Percentiles rank a stretch among this genome's conserved stretches.
Evolutionary conservation across 2,888 invertebrate species (phyloP).

Genomic region (Eupithecia vulgata): DNA sequence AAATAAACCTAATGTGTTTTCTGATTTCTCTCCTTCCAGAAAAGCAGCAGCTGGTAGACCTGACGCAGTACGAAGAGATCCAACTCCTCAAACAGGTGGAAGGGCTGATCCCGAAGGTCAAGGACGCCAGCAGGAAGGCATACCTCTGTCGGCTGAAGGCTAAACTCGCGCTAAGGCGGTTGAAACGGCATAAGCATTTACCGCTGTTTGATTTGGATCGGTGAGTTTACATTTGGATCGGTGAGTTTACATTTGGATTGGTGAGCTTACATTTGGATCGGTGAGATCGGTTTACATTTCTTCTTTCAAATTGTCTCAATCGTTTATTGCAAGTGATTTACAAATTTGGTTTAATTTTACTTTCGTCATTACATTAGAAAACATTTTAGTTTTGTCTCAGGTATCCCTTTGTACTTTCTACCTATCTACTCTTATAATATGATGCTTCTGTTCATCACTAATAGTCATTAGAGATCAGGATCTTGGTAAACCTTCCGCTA

Average conservation of each 20-base stretch:
- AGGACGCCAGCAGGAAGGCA: conserved; percentile 61
- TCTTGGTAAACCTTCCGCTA: too few species aligned
- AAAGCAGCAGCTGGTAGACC: conserved; percentile 56
- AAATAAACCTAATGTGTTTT: too few species aligned
- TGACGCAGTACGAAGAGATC: conserved; percentile 75
- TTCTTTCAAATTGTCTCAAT: not conserved
- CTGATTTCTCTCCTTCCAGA: conserved; percentile 9
- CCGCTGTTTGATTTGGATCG: conserved; percentile 77
- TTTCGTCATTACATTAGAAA: too few species aligned
- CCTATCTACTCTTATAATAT: too few species aligned
- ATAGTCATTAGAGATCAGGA: too few species aligned
- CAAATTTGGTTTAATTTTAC: not conserved
- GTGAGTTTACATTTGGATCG: conserved; percentile 64
- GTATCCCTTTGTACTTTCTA: too few species aligned
- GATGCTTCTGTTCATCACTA: too few species aligned
- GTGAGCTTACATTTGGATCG: conserved; percentile 57
- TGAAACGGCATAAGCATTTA: conserved; percentile 74
- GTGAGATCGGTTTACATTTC: too few species aligned
- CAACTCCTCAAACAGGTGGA: conserved; percentile 76
- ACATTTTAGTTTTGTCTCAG: too few species aligned
- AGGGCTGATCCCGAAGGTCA: conserved; percentile 62
- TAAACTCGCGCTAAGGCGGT: conserved; percentile 67
- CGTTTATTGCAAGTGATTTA: not conserved
- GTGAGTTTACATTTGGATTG: conserved; percentile 71
- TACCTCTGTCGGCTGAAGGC: conserved; percentile 64